These are phyloP conservation scores for Orussus abietinus DNA, from an alignment of 1,140 invertebrate species.

Conservation along the genomic window DNA sequence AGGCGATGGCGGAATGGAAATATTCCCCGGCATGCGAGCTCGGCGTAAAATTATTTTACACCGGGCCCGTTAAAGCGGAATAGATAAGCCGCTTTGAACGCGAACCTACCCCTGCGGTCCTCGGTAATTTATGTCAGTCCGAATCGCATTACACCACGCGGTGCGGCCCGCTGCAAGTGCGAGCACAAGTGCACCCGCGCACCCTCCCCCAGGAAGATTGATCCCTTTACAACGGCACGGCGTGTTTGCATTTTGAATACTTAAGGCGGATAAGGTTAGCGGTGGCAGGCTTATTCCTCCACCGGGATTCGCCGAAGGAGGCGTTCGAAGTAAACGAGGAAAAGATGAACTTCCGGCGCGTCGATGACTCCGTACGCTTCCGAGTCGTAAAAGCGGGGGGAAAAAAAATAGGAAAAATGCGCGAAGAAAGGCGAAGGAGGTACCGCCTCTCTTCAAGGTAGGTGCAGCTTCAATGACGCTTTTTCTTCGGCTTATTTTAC, in stretches of 20 bases:
- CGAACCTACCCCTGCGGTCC: background rate
- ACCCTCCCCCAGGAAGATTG: background rate
- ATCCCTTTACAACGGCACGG: background rate
- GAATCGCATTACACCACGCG: background rate
- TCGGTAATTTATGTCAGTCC: background rate
- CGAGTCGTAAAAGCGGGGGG: no score
- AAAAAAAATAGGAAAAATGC: no score
- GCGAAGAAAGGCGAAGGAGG: no score
- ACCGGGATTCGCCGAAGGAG: background rate
- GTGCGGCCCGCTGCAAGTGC: no score
- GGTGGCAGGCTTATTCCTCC: slow-evolving; percentile 1
- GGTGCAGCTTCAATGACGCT: no score
- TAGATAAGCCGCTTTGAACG: slow-evolving; percentile 1
- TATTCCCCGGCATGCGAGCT: no score
- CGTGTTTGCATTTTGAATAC: background rate
- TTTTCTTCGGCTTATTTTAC: no score
- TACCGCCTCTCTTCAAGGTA: no score
- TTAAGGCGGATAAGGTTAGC: background rate
- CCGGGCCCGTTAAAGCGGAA: background rate
- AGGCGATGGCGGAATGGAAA: no score
- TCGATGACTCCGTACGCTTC: no score
- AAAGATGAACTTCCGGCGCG: no score
- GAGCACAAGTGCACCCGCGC: background rate
- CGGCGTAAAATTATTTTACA: background rate
- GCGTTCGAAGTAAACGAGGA: no score